These are phyloP conservation scores for Hippopotamyrus pictus DNA, from an alignment of 2,797 vertebrate genomes.

Conservation along the genomic window DNA sequence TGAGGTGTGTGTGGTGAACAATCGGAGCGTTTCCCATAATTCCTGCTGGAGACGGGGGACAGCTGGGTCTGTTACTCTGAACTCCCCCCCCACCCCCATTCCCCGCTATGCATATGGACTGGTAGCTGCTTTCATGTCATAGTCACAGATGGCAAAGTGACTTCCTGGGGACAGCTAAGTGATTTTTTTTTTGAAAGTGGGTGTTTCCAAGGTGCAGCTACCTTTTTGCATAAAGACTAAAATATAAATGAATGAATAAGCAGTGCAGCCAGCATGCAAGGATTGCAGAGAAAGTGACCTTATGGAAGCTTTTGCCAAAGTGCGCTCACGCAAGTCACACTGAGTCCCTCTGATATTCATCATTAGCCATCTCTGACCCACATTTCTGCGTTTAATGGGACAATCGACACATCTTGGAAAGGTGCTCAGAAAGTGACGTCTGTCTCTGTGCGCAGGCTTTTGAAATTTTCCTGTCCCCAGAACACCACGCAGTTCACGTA, in stretches of 20 bases:
- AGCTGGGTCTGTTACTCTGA: background rate
- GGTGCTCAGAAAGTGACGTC: background rate
- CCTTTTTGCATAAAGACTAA: background rate
- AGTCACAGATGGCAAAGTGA: slow-evolving; percentile 2
- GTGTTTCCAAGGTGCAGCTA: slow-evolving; percentile 5
- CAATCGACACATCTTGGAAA: background rate
- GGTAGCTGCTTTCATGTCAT: background rate
- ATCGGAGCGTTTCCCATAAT: background rate
- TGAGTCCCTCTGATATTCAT: too few relatives aligned
- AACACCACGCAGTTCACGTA: background rate
- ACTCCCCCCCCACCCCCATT: background rate
- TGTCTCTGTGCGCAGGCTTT: background rate
- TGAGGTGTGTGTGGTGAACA: background rate
- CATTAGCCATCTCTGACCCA: background rate
- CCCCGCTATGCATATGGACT: background rate
- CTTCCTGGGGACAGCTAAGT: slow-evolving; percentile 9
- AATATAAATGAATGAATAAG: background rate
- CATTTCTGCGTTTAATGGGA: background rate
- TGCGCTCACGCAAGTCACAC: background rate
- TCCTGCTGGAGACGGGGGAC: slow-evolving; percentile 1
- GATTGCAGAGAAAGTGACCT: background rate
- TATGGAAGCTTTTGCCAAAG: background rate
- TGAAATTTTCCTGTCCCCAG: background rate
- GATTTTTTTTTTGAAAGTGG: slow-evolving; percentile 1
- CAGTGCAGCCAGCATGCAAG: background rate